Percentiles rank a stretch among this genome's conserved stretches.
These are phyloP conservation scores for Glaucidium brasilianum DNA, from an alignment of 2,113 vertebrate species.

Conservation along the genomic window DNA sequence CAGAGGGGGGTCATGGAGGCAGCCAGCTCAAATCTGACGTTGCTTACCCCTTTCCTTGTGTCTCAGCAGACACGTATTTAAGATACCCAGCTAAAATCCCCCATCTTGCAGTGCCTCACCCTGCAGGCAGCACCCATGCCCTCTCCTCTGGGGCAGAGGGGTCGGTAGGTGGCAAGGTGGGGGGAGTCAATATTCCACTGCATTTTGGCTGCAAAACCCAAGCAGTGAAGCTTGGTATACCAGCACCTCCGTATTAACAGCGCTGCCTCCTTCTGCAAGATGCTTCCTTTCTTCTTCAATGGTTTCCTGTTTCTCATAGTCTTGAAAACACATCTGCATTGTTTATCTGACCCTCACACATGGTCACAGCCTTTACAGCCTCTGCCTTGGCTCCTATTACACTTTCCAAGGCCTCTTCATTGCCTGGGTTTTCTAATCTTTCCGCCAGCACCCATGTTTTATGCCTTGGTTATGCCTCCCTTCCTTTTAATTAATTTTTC, in stretches of 20 bases:
- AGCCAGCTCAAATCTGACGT: neutral
- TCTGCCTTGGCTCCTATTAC: neutral
- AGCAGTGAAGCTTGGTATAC: neutral
- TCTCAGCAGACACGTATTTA: neutral
- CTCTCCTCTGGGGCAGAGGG: neutral
- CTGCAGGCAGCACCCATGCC: neutral
- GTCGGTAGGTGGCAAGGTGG: accelerated
- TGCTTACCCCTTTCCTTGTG: neutral
- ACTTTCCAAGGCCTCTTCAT: neutral
- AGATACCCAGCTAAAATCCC: neutral
- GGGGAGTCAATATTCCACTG: accelerated
- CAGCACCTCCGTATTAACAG: neutral
- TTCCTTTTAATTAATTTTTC: conserved; percentile 64
- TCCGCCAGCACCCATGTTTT: conserved; percentile 36
- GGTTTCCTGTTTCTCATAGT: neutral
- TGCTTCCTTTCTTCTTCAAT: neutral
- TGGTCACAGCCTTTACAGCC: neutral
- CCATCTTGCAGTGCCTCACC: neutral
- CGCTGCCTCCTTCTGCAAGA: neutral
- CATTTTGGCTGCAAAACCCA: neutral
- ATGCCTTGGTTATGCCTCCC: conserved; percentile 48
- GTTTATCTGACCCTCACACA: neutral
- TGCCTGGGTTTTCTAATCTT: neutral
- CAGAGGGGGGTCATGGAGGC: neutral
- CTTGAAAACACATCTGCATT: neutral